Conservation (phyloP, 2,113 vertebrate species). For the Erythrocebus patas region DNA sequence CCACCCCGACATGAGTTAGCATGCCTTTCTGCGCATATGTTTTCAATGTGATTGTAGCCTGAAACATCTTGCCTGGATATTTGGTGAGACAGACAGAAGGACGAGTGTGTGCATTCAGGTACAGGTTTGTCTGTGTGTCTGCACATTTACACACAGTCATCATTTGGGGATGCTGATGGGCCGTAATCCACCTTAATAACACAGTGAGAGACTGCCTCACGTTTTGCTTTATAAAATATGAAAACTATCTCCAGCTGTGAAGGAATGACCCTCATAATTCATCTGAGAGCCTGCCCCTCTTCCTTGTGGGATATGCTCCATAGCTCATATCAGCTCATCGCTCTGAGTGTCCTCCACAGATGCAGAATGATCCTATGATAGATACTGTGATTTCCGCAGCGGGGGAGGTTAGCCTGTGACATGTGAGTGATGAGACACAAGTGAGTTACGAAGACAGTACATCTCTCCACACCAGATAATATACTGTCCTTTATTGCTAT, state of each 20-base stretch:
- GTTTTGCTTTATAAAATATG: constrained; percentile 53
- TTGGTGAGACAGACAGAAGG: neutral
- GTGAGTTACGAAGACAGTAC: constrained; percentile 72
- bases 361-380: neutral
- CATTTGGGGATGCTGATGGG: neutral
- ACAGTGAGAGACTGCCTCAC: constrained; percentile 52
- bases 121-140: neutral
- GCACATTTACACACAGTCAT: neutral
- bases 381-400: constrained; percentile 7
- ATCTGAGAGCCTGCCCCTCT: constrained; percentile 39
- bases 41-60: constrained; percentile 38
- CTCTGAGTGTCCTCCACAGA: neutral
- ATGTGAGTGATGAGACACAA: constrained; percentile 46
- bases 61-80: constrained; percentile 29
- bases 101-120: neutral
- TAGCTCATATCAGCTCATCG: constrained; percentile 58
- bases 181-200: constrained; percentile 56
- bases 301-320: constrained; percentile 31
- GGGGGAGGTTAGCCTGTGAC: neutral
- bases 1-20: neutral
- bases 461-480: constrained; percentile 73
- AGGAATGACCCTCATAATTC: constrained; percentile 58
- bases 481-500: neutral
- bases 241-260: constrained; percentile 68
- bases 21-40: constrained; percentile 47